Conservation (phyloP, 2,888 invertebrate species). For the Antheraea assamensis region DNA sequence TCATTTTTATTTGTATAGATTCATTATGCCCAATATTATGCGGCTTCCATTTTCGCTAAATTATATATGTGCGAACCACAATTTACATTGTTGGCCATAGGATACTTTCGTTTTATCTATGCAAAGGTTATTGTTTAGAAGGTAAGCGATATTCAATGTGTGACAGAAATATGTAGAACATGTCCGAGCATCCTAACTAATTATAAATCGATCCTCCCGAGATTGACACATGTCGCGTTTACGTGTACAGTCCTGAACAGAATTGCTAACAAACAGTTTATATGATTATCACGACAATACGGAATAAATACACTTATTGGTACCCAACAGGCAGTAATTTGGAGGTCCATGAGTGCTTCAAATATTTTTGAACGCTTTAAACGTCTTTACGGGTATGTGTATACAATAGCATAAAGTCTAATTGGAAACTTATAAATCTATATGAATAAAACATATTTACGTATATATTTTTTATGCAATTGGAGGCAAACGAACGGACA, state of each 20-base stretch:
- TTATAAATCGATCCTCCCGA: conserved; percentile 58
- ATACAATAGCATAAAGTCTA: no score
- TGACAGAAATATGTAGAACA: conserved; percentile 44
- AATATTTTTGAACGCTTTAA: no score
- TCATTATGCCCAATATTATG: background rate
- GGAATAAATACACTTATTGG: background rate
- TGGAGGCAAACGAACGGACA: no score
- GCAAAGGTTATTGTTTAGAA: background rate
- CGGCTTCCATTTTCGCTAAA: background rate
- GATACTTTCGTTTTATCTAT: background rate
- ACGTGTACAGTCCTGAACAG: conserved; percentile 33
- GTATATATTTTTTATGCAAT: no score
- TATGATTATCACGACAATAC: background rate
- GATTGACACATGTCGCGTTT: conserved; percentile 54
- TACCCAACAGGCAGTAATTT: background rate
- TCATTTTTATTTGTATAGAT: no score
- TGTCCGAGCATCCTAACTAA: conserved; percentile 49
- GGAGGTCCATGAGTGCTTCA: background rate
- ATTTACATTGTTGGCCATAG: background rate
- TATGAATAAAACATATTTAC: no score
- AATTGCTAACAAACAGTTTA: background rate
- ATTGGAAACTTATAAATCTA: no score
- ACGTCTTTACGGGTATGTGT: no score
- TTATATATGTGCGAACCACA: background rate
- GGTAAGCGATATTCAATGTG: conserved; percentile 11